Evolutionary conservation across 2,888 invertebrate genomes (phyloP), one percentile per base, ranked within the genome.

Genomic region (Ornithoptera alexandrae): DNA sequence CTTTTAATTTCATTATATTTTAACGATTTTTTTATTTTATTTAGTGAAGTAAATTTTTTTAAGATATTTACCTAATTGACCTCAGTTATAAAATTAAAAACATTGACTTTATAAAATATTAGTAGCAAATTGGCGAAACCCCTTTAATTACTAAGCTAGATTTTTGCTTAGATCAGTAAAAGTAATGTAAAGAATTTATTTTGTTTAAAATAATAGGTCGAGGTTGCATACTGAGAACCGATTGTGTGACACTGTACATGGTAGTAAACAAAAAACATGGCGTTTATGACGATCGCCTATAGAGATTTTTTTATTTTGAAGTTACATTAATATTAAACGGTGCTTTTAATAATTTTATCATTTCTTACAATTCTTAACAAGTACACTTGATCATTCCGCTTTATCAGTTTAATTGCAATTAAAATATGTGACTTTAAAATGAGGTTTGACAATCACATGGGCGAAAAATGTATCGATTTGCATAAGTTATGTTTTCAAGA

Each of bases 401-500:
- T 22, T 59, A 39, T 42, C 8, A 60, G 18, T 63, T 63, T 17
- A 58, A 36, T 36, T 39, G 24, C 7, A 24, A n/a, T 20, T 42
- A n/a, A 60, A 69, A 56, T 53, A 68, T 68, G 64, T 69, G 60
- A 61, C 5, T 3, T 24, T 17, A 30, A 62, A 50, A 66, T 62
- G 46, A 46, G 42, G 24, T 39, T 22, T 24, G n/a, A 30, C 36
- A 63, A 36, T 63, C 56, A 60, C 62, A 59, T 63, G 59, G 39
- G 46, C 60, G 63, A 63, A 62, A 56, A 53, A 24, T 24, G n/a
- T 67, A 60, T 30, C 50, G 66, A 42, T 62, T 50, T 20, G n/a
- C 65, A 30, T 30, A 60, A 64, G 57, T 56, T 62, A 70, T 70
- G 67, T 70, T 64, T 67, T 63, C 59, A 66, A 53, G 46, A 24